These are phyloP conservation scores for Limonius californicus DNA, from an alignment of 1,140 invertebrate species.

Conservation along the genomic window DNA sequence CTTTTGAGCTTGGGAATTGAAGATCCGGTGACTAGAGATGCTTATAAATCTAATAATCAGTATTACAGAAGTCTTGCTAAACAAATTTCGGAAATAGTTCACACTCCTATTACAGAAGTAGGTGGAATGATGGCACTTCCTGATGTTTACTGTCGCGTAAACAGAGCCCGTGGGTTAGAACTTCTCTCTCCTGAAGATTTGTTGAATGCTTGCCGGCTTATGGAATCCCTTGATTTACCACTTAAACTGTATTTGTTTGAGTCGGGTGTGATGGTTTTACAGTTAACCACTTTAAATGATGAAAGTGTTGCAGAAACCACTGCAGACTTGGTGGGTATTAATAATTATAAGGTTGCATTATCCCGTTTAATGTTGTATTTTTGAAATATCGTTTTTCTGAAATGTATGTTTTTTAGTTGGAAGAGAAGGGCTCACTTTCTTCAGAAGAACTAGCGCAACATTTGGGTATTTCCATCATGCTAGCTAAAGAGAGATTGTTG, in stretches of 20 bases:
- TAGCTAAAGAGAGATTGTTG: constrained; percentile 83
- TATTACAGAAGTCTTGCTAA: constrained; percentile 85
- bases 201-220: constrained; percentile 78
- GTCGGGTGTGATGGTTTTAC: constrained; percentile 87
- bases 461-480: constrained; percentile 78
- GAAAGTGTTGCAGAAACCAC: constrained; percentile 70
- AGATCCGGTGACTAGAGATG: constrained; percentile 91
- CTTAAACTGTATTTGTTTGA: constrained; percentile 80
- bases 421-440: constrained; percentile 69
- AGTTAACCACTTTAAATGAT: constrained; percentile 75
- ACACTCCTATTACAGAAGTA: constrained; percentile 79
- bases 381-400: no score
- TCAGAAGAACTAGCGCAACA: constrained; percentile 81
- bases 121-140: constrained; percentile 96
- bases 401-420: constrained; percentile 59
- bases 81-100: constrained; percentile 79
- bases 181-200: constrained; percentile 93
- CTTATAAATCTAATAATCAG: constrained; percentile 79
- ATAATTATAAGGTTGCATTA: neutral
- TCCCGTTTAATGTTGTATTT: no score
- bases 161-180: constrained; percentile 83
- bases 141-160: constrained; percentile 95
- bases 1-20: constrained; percentile 94
- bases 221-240: constrained; percentile 64
- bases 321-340: constrained; percentile 57